A percentile compares a stretch with the other conserved stretches of the same genome.
phyloP scores from a whole-genome alignment of 92 coral and sea anemone species.

The Heliopora coerulea region DNA sequence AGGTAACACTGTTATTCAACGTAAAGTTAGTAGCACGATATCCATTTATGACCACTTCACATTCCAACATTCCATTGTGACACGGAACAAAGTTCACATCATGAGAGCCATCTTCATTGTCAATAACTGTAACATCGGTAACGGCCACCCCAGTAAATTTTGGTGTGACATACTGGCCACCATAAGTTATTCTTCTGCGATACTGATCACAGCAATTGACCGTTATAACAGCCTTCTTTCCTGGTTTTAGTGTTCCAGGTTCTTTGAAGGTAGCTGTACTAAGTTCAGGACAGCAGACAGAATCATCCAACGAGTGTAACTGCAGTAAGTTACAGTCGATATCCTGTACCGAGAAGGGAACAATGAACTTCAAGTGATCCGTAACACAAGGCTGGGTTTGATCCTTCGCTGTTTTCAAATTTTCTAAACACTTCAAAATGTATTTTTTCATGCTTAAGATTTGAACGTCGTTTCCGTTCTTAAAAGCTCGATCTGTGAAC shows the following conservation, averaged over 20 bases:
- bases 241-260: neutral
- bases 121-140: neutral
- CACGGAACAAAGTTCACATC: neutral
- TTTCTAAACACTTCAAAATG: conserved; percentile 29
- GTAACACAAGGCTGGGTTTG: conserved; percentile 44
- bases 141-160: neutral
- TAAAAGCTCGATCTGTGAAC: conserved; percentile 38
- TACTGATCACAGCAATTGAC: neutral
- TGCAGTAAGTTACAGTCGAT: neutral
- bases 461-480: conserved; percentile 40
- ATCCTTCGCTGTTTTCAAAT: conserved; percentile 26
- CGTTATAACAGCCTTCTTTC: neutral
- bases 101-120: neutral
- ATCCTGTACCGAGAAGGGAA: neutral
- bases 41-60: neutral
- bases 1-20: neutral
- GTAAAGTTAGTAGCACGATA: too few relatives aligned
- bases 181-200: neutral
- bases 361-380: conserved; percentile 21
- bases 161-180: neutral
- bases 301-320: neutral
- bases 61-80: neutral
- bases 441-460: conserved; percentile 41
- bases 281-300: neutral
- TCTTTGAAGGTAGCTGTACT: neutral